Evolutionary conservation across 2,797 vertebrate species (phyloP).

Genomic region (Chrysocyon brachyurus): DNA sequence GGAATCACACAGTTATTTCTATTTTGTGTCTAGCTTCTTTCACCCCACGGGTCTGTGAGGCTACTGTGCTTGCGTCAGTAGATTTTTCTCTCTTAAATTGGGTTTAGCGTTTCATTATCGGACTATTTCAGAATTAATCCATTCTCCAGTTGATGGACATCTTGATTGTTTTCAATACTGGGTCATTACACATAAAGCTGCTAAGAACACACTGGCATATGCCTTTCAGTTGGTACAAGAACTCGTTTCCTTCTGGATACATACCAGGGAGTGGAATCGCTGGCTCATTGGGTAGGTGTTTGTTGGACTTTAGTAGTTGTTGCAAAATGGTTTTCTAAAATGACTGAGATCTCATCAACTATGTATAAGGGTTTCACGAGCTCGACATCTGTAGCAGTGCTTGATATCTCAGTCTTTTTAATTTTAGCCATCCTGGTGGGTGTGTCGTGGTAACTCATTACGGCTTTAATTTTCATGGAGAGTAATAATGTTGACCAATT

Average conservation of each 20-base stretch:
- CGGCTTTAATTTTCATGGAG: not conserved
- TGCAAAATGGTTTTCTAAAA: not conserved
- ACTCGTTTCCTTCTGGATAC: not conserved
- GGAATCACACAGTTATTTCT: not conserved
- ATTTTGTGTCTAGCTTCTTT: slow-evolving; percentile 13
- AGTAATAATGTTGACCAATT: not conserved
- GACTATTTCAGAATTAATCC: not conserved
- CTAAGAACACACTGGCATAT: not conserved
- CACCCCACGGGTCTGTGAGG: not conserved
- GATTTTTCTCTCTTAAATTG: not conserved
- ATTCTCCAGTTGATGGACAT: not conserved
- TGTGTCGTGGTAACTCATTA: not conserved
- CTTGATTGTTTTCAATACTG: not conserved
- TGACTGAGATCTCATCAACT: not conserved
- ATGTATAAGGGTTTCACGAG: not conserved
- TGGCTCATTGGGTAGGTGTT: not conserved
- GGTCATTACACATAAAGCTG: not conserved
- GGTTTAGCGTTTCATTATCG: not conserved
- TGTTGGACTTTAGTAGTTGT: not conserved
- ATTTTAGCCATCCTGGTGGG: not conserved
- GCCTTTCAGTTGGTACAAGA: not conserved
- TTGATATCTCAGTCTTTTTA: not conserved
- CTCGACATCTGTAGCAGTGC: not conserved
- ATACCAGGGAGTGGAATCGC: not conserved
- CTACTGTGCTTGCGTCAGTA: not conserved